Base-by-base conservation (phyloP, 2,797 vertebrate species). In the Urosaurus nigricauda region DNA sequence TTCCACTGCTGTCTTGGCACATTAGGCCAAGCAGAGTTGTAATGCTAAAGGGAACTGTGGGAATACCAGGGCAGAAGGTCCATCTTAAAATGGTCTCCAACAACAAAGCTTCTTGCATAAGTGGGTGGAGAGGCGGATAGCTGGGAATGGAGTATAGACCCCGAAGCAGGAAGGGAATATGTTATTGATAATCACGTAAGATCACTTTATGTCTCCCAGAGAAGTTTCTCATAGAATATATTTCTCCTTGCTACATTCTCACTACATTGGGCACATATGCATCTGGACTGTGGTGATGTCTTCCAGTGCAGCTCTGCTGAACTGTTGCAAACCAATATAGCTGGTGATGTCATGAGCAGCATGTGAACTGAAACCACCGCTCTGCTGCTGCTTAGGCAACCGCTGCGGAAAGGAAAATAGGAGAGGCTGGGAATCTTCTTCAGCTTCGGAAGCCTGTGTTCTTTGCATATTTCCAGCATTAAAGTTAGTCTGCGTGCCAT, bases 181-280 rank as follows among this genome's bases (percentile, higher is more conserved):
- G 13, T 84, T 73, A 71, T 90, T 90, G 86, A 89, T 84, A 71
- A 68, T 71, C 53, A 56, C 89, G 86, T 90, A 88, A 90, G 89
- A 88, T 87, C 93, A 1, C 93, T 94, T 68, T 94, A 82, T 90
- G 86, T 89, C 90, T 84, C 92, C 79, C 11, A 43, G 71, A 32
- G 19, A 1, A 85, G 7, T 90, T 84, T 87, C 56, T 63, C 89
- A 82, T 87, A 87, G 79, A 91, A 88, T 90, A 79, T 32, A 13
- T 82, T 74, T 77, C 51, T 19, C 73, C 71, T 68, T 53, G 21
- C 37, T 58, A 9, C 16, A 32, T 37, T 83, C 91, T 89, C 17
- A 84, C 53, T 4, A 0, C 85, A 56, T 73, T 80, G n/a, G 17
- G 35, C 4, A 29, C 26, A 47, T 40, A 56, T 35, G 17, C 16